Evolutionary conservation across 1,140 invertebrate species (phyloP), one percentile per base, ranked within the genome.

Genomic region (Diuraphis noxia): DNA sequence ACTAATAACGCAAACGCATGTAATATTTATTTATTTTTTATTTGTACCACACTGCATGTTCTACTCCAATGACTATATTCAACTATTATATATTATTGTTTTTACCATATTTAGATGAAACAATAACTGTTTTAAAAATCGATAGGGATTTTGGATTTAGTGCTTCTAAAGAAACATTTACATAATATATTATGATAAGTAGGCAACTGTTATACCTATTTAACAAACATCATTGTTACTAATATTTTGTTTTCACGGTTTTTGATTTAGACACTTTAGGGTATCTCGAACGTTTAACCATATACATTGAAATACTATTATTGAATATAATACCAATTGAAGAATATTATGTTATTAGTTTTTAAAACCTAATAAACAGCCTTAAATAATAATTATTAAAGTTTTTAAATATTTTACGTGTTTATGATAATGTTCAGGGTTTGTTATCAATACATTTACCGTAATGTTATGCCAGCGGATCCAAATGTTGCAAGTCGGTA

Each of bases 231-330:
- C 40, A 84, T 34, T 36, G 43, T 49, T 49, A 52, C 38, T 1
- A 36, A 36, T 23, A 52, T 52, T 86, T 30, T 34, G 25, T 86
- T 86, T 86, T 52, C 46, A 86, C 85, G 41, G 82, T 85, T 85
- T 85, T 43, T n/a, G 82, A 85, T 85, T 85, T 85, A 34, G 82
- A 85, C 41, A 85, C 19, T 84, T n/a, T 63, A 49, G 0, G 19
- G 17, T 25, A 25, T 25, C 77, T 41, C 23, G 41, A 36, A 81
- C 79, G 81, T 41, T 84, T 43, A 17, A n/a, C 25, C 30, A 30
- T 41, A 82, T 9, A 41, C 30, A 81, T 21, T 21, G 7, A 25
- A 38, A 79, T 79, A n/a, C n/a, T n/a, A n/a, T n/a, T n/a, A n/a
- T n/a, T n/a, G n/a, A n/a, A n/a, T n/a, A n/a, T n/a, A n/a, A n/a